These are phyloP conservation scores for Tethya wilhelma DNA, from an alignment of 37 sponge, comb jelly and placozoan species.

Conservation along the genomic window DNA sequence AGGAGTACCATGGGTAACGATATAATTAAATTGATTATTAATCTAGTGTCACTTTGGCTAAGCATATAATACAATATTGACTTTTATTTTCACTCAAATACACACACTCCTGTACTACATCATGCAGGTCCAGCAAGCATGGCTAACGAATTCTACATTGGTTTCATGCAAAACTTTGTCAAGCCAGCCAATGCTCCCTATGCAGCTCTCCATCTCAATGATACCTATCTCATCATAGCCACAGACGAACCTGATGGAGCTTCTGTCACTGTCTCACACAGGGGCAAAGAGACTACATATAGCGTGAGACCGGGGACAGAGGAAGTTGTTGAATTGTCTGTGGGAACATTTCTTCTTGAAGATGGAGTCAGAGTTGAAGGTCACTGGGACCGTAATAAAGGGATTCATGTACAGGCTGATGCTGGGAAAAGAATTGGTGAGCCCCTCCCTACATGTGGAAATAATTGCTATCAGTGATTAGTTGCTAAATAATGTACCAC, in stretches of 20 bases:
- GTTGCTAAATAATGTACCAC: no score
- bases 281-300: neutral
- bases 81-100: neutral
- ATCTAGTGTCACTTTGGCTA: no score
- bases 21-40: no score
- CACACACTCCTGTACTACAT: neutral
- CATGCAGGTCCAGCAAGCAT: neutral
- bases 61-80: no score
- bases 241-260: neutral
- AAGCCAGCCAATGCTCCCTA: neutral
- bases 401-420: neutral
- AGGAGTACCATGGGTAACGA: no score
- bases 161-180: constrained; percentile 33
- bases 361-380: neutral
- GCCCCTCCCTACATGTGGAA: no score
- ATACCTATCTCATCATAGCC: constrained; percentile 1
- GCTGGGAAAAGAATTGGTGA: neutral
- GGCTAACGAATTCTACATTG: constrained; percentile 21
- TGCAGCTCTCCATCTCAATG: constrained; percentile 7
- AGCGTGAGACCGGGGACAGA: neutral
- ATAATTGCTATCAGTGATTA: no score
- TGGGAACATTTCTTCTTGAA: neutral
- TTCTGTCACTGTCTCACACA: neutral
- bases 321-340: neutral
- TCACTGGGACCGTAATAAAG: neutral